Base-by-base conservation (phyloP, 2,888 invertebrate species). In the Caenorhabditis afra region DNA sequence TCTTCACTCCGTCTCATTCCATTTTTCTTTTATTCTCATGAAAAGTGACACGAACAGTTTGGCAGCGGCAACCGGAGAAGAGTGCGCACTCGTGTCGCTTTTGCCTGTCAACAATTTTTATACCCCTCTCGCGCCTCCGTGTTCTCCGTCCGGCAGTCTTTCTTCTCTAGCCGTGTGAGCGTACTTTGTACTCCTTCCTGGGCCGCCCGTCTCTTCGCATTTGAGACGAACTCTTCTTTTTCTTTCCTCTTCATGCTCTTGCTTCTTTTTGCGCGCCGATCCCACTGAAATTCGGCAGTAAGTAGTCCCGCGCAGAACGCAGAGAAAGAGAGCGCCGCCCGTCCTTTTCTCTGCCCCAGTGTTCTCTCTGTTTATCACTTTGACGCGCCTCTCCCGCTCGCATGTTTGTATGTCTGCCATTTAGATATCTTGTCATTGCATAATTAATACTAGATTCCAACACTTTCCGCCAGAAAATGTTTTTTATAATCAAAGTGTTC, bases 241-340 rank as follows among this genome's bases (percentile, higher is more conserved):
- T 37, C 22, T 37, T 55, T 18, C 7, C n/a, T 20, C 50, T 22
- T 50, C 18, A 29, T 29, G 1, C n/a, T 14, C 3, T 41, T 14
- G 1, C 23, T 35, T 16, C 44, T 11, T 52, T 45, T 29, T 55
- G 11, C n/a, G n/a, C 53, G 5, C 35, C 22, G 18, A 12, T 20
- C 10, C n/a, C 22, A n/a, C 49, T 62, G 70, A 49, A 55, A 59
- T 45, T 14, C 4, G 35, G 49, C 18, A 22, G 22, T 11, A 29
- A 45, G 18, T 10, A 23, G 55, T 23, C n/a, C 1, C 14, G 22
- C 11, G 22, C 11, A 47, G 14, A 50, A n/a, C 52, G 53, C 55
- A 64, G 62, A 71, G 57, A 71, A 64, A 57, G 14, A 71, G 64
- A 71, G 61, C 20, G 50, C 64, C 71, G 71, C 71, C 71, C 68